phyloP scores from a whole-genome alignment of 2,113 vertebrate species.

The Ariopsis seemanni region DNA sequence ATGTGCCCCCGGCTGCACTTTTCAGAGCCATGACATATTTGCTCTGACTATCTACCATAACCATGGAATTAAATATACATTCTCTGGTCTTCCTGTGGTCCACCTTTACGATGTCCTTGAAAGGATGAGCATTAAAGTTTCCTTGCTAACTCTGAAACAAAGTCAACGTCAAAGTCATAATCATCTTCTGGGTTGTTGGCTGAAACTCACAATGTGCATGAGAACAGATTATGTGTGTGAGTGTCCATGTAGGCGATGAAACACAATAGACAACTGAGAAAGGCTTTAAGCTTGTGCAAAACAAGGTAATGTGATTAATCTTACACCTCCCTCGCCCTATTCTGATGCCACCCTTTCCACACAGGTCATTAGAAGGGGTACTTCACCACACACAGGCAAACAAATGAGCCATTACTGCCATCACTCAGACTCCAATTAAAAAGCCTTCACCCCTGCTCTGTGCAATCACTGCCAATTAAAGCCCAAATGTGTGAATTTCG shows the following conservation, averaged over 20 bases:
- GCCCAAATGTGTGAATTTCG: slow-evolving; percentile 51
- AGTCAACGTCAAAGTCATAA: slow-evolving; percentile 1
- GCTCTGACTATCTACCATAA: slow-evolving; percentile 54
- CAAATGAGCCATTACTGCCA: slow-evolving; percentile 56
- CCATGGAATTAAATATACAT: slow-evolving; percentile 67
- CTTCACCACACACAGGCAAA: slow-evolving; percentile 51
- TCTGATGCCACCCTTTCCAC: slow-evolving; percentile 38
- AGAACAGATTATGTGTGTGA: slow-evolving; percentile 15
- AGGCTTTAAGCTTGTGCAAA: slow-evolving; percentile 18
- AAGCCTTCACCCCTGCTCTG: slow-evolving; percentile 47
- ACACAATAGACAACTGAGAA: slow-evolving; percentile 27
- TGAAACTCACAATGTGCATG: neutral
- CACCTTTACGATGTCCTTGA: slow-evolving; percentile 69
- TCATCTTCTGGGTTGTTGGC: slow-evolving; percentile 4
- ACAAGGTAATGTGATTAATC: slow-evolving; percentile 49
- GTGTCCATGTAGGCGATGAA: neutral
- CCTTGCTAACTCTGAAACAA: slow-evolving; percentile 58
- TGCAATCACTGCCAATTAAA: slow-evolving; percentile 59
- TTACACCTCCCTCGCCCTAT: slow-evolving; percentile 27
- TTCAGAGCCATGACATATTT: slow-evolving; percentile 59
- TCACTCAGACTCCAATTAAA: slow-evolving; percentile 59
- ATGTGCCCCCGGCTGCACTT: slow-evolving; percentile 68
- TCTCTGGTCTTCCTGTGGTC: slow-evolving; percentile 57
- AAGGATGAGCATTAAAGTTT: slow-evolving; percentile 57
- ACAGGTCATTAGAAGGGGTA: slow-evolving; percentile 55